phyloP scores from a whole-genome alignment of 2,113 vertebrate genomes.

The Calcarius ornatus region DNA sequence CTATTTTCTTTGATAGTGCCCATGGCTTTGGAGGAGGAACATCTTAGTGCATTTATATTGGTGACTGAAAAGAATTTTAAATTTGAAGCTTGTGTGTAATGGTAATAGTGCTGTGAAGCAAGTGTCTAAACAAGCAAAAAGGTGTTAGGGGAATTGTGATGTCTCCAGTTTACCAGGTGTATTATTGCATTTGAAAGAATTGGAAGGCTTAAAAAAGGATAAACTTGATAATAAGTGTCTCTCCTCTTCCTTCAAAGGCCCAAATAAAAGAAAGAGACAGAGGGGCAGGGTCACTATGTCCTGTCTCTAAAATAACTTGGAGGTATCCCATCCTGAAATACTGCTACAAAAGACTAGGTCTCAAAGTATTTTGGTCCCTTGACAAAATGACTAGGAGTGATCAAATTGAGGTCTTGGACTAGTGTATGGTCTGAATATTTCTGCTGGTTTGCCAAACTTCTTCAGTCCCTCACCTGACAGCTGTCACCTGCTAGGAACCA shows the following conservation, averaged over 20 bases:
- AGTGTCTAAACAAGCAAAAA: not conserved
- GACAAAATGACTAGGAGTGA: not conserved
- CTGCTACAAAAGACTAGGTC: not conserved
- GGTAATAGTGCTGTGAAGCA: not conserved
- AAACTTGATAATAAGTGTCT: not conserved
- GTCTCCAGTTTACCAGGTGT: not conserved
- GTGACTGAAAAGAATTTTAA: not conserved
- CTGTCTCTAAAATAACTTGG: not conserved
- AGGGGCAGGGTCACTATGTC: accelerated
- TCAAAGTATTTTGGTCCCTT: not conserved
- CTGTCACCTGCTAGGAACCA: not conserved
- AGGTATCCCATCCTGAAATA: not conserved
- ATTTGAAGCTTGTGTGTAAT: not conserved
- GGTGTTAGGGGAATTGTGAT: not conserved
- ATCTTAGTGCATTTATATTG: not conserved
- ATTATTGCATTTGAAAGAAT: not conserved
- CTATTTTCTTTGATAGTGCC: not conserved
- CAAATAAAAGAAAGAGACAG: not conserved
- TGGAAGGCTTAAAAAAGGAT: not conserved
- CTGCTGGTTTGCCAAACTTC: not conserved
- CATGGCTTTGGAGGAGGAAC: not conserved
- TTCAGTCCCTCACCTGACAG: not conserved
- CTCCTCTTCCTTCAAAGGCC: not conserved
- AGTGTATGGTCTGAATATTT: not conserved
- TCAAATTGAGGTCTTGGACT: not conserved